Base-by-base conservation (phyloP, 2,797 vertebrate species). In the Thripadectes ignobilis region DNA sequence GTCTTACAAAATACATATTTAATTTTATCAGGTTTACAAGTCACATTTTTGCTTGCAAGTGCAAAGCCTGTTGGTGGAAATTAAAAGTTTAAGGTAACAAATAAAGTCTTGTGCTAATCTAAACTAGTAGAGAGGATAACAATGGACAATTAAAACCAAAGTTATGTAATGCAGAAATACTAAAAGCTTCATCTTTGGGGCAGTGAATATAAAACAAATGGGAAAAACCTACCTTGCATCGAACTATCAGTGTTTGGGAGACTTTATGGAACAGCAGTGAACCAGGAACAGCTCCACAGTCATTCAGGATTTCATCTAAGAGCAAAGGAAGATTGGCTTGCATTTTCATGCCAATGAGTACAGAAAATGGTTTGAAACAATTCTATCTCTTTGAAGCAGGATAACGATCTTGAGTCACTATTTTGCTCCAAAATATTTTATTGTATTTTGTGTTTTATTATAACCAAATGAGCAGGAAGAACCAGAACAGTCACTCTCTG, bases 201-300 rank as follows among this genome's bases (percentile, higher is more conserved):
- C 51, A 92, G 27, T 15, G 43, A 92, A 21, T 20, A 62, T 7
- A 91, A 94, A 94, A 73, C 18, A 89, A 85, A 76, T 3, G 12
- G 15, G 24, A 43, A 88, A 91, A 85, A 46, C 79, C 45, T 96
- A 99, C 99, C 99, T 99, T 99, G 97, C 99, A 99, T 77, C 96
- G 94, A 90, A 99, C 98, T 48, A 98, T 84, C 92, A 99, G 88
- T 0, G 88, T 98, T 17, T 98, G 97, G 18, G 98, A 98, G 34
- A 92, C 96, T 96, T 98, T 99, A 86, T 98, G 98, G 92, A 98
- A 99, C 7, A 95, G 84, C 4, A 99, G 65, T 7, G 98, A 98
- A 34, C 99, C 99, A 22, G 99, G 99, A 59, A 97, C 77, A 51
- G 95, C 45, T 55, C 78, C 61, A 54, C 80, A 48, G 81, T 89